These are phyloP conservation scores for Cetonia aurata DNA, from an alignment of 2,888 invertebrate species.

Conservation along the genomic window DNA sequence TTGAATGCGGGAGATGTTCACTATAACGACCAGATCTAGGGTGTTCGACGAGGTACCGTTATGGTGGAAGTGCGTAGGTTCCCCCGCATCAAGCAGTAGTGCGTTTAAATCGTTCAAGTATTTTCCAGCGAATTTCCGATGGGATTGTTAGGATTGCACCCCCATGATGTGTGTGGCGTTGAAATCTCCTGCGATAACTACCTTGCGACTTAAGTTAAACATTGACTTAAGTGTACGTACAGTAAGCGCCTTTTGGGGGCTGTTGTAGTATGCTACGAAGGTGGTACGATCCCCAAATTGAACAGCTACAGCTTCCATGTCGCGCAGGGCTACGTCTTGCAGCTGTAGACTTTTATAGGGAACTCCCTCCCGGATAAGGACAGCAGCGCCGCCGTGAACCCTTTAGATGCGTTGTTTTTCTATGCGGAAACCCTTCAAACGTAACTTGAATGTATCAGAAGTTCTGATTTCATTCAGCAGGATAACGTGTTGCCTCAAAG, in stretches of 20 bases:
- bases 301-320: no score
- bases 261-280: neutral
- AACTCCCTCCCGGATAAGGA: no score
- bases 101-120: neutral
- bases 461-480: no score
- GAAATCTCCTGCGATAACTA: neutral
- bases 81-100: neutral
- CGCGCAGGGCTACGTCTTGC: no score
- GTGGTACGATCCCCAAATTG: no score
- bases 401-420: no score
- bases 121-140: neutral
- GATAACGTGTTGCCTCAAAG: no score
- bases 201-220: neutral
- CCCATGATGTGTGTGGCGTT: neutral
- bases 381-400: no score
- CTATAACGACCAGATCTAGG: neutral
- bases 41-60: neutral
- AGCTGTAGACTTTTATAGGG: no score
- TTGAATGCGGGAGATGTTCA: neutral
- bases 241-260: neutral
- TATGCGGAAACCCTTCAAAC: no score
- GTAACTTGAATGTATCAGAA: no score
- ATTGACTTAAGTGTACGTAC: neutral
- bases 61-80: neutral
- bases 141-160: neutral